Conservation (phyloP, 2,888 invertebrate species). For the Galerucella calmariensis region DNA sequence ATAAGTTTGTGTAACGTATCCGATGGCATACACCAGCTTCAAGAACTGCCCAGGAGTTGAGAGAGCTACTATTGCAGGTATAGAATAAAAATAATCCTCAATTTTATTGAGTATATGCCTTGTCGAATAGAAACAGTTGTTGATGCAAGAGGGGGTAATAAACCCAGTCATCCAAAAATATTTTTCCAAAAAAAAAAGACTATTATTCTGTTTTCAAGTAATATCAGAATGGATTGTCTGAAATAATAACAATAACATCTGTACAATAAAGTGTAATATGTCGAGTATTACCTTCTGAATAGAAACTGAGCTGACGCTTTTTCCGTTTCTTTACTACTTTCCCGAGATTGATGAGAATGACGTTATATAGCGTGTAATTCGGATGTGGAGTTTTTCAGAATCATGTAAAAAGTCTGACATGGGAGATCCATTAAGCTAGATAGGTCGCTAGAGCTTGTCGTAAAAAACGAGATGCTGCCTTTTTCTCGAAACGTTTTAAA, state of each 20-base stretch:
- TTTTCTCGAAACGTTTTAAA: background rate
- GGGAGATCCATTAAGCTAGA: slow-evolving; percentile 9
- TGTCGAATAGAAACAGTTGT: too few species aligned
- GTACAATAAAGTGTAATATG: background rate
- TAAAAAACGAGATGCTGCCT: background rate
- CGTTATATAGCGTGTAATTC: slow-evolving; percentile 6
- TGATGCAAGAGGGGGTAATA: too few species aligned
- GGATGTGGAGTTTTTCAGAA: slow-evolving; percentile 1
- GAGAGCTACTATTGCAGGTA: too few species aligned
- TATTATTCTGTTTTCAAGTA: too few species aligned
- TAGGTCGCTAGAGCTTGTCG: background rate
- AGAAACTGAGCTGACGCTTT: slow-evolving; percentile 7
- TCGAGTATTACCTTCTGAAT: slow-evolving; percentile 1
- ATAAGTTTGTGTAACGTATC: too few species aligned
- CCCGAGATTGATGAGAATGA: slow-evolving; percentile 7
- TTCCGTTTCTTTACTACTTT: slow-evolving; percentile 4
- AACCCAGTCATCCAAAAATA: too few species aligned
- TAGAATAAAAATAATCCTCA: too few species aligned
- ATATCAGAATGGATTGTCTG: background rate
- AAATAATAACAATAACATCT: background rate
- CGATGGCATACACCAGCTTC: too few species aligned
- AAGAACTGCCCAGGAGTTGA: too few species aligned
- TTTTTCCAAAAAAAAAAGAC: too few species aligned
- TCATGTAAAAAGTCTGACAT: slow-evolving; percentile 12
- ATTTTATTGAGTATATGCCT: too few species aligned